A percentile compares a stretch with the other conserved stretches of the same genome.
phyloP scores from a whole-genome alignment of 2,113 vertebrate genomes.

The Puffinus mauretanicus region DNA sequence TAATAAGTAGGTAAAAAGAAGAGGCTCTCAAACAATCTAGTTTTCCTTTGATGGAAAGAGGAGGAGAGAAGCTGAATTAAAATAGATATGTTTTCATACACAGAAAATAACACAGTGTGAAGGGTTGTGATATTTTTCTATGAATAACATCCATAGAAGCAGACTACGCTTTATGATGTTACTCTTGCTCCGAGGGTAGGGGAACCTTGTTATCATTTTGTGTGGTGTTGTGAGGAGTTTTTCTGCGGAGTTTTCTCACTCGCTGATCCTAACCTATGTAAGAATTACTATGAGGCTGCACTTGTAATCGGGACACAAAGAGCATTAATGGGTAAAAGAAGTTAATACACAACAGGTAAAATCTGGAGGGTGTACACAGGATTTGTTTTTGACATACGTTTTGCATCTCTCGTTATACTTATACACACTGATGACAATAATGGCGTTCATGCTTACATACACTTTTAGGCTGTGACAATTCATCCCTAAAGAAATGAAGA shows the following conservation, averaged over 20 bases:
- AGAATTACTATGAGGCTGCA: background rate
- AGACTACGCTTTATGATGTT: background rate
- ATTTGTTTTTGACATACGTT: background rate
- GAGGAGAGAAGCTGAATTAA: slow-evolving; percentile 22
- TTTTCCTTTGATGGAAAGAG: background rate
- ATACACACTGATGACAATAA: background rate
- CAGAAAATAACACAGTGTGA: background rate
- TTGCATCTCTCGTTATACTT: background rate
- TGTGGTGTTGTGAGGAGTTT: background rate
- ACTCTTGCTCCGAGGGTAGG: background rate
- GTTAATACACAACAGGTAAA: background rate
- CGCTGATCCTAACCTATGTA: background rate
- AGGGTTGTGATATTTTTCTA: background rate
- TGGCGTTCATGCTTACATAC: background rate
- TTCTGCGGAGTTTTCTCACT: background rate
- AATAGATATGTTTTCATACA: background rate
- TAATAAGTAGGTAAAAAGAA: background rate
- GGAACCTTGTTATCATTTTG: background rate
- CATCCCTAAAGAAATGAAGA: background rate
- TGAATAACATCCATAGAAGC: background rate
- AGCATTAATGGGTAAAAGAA: background rate
- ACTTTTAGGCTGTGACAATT: background rate
- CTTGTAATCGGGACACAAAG: background rate
- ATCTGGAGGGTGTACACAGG: background rate
- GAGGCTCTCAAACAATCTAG: background rate